phyloP scores from a whole-genome alignment of 92 coral and sea anemone species.

The Metridium senile region DNA sequence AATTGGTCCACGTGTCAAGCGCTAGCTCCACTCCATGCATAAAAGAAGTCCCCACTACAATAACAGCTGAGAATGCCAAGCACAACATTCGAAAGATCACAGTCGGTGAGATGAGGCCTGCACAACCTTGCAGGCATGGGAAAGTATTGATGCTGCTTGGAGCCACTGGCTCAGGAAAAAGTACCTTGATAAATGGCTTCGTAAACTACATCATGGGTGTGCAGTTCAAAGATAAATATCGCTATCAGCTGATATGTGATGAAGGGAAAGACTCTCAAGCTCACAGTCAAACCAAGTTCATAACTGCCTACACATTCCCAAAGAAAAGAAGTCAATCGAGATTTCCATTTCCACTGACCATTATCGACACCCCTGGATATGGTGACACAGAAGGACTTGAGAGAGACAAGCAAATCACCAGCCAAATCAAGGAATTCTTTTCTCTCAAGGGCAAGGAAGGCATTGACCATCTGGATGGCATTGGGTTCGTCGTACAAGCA shows the following conservation, averaged over 20 bases:
- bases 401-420: conserved; percentile 38
- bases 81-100: conserved; percentile 2
- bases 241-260: conserved; percentile 29
- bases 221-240: conserved; percentile 20
- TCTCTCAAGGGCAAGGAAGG: conserved; percentile 17
- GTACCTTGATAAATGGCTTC: conserved; percentile 44
- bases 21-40: neutral
- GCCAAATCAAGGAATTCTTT: conserved; percentile 49
- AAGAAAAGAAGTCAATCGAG: neutral
- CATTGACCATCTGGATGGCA: conserved; percentile 47
- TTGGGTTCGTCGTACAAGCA: conserved; percentile 49
- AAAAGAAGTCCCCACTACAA: neutral
- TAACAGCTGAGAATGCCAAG: neutral
- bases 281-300: conserved; percentile 28
- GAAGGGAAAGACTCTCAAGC: conserved; percentile 27
- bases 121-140: neutral
- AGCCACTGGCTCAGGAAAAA: conserved; percentile 53
- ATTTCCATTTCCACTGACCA: conserved; percentile 39
- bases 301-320: conserved; percentile 38
- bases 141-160: conserved; percentile 33
- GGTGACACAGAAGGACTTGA: conserved; percentile 47
- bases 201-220: conserved; percentile 44
- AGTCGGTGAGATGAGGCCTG: neutral
- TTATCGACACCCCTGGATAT: conserved; percentile 52
- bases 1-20: too few species aligned